Evolutionary conservation across 2,888 invertebrate species (phyloP).

Genomic region (Tyria jacobaeae): DNA sequence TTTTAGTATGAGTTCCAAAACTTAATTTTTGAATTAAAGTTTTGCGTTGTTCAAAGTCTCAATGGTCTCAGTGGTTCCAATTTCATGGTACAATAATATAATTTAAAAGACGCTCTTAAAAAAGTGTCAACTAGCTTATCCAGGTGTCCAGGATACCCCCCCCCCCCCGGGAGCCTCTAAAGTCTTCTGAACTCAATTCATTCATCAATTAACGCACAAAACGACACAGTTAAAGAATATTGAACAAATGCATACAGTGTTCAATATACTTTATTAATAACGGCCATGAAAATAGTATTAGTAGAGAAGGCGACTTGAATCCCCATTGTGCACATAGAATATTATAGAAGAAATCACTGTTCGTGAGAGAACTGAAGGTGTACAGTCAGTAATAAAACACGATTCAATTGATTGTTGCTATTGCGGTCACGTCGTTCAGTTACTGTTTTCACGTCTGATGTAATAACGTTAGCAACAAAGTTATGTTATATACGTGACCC

Average conservation of each 20-base stretch:
- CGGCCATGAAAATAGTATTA: constrained; percentile 11
- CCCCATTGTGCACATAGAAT: constrained; percentile 13
- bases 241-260: not conserved
- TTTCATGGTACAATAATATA: too few relatives aligned
- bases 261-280: constrained; percentile 4
- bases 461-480: constrained; percentile 84
- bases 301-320: constrained; percentile 9
- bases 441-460: constrained; percentile 85
- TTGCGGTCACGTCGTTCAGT: constrained; percentile 84
- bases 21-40: too few relatives aligned
- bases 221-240: not conserved
- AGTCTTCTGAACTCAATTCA: not conserved
- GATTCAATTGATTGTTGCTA: constrained; percentile 83
- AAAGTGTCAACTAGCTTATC: too few relatives aligned
- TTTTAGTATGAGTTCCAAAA: too few relatives aligned
- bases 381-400: constrained; percentile 76
- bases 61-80: too few relatives aligned
- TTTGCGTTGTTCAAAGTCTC: too few relatives aligned
- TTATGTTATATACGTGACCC: constrained; percentile 82
- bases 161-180: not conserved
- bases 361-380: constrained; percentile 54
- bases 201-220: not conserved
- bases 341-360: constrained; percentile 60
- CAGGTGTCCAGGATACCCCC: not conserved
- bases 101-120: too few relatives aligned